Base-by-base conservation (phyloP, 2,797 vertebrate genomes). In the Petrocephalus sullivani region DNA sequence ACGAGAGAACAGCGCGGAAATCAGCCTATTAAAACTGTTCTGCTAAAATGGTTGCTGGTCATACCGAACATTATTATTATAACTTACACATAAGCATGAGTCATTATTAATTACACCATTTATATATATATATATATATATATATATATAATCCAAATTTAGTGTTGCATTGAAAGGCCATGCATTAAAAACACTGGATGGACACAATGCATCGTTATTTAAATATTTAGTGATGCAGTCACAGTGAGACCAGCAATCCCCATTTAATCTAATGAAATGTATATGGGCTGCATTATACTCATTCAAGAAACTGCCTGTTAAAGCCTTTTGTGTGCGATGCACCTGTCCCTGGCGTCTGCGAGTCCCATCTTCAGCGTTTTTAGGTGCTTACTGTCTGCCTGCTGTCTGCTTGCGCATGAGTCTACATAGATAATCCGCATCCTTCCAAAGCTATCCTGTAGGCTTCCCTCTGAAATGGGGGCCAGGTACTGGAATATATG, bases 401-500 rank as follows among this genome's bases (percentile, higher is more conserved):
- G 46, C 54, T 87, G 37, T 56, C 67, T 41, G 67, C 19, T 33
- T 28, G 64, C 90, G 90, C 90, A 87, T 89, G 89, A 93, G 91
- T 94, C 93, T 92, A 93, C 93, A 93, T 92, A 92, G 93, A 92
- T 91, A 67, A 83, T 64, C 83, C 88, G 60, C 91, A 46, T 88
- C 54, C 90, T 86, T 78, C 75, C 85, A 89, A 83, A 90, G 83
- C 88, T 92, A 89, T 90, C 92, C 90, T 91, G 90, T 90, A 90
- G 93, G 91, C 90, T 92, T 94, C 93, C 92, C 92, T 92, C 91
- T 91, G 90, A 90, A 93, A 94, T 92, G 92, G 92, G 89, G 91
- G 92, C 90, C 91, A 89, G 92, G 91, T 93, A 93, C 92, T 94
- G 95, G 19, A 78, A 95, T 95, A 95, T 95, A 75, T 94, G 95